Conservation (phyloP, 2,797 vertebrate genomes). For the Tympanoctomys barrerae region DNA sequence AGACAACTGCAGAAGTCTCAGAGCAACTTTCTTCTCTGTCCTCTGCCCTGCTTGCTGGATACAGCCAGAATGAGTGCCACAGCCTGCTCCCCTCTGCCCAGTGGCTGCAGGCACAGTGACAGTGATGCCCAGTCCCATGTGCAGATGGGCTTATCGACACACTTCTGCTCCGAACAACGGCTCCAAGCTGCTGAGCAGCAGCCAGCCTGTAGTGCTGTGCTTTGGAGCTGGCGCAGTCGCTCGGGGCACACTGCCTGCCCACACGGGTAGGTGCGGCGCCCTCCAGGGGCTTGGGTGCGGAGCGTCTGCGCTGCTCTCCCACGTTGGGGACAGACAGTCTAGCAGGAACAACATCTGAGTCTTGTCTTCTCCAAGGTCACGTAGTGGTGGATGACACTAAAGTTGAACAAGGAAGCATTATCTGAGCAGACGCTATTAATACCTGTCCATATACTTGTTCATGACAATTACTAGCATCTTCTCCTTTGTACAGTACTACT, state of each 20-base stretch:
- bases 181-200: not conserved
- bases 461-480: not conserved
- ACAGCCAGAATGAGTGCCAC: not conserved
- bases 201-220: not conserved
- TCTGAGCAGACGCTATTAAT: not conserved
- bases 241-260: accelerated
- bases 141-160: not conserved
- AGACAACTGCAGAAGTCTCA: not conserved
- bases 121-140: accelerated
- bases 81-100: not conserved
- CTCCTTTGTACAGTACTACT: not conserved
- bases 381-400: not conserved
- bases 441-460: not conserved
- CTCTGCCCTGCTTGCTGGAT: not conserved
- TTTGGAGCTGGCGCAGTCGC: not conserved
- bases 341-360: not conserved
- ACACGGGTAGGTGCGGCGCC: accelerated
- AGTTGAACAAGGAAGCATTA: not conserved
- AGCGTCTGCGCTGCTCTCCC: not conserved
- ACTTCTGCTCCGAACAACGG: not conserved
- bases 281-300: no score
- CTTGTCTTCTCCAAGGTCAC: not conserved
- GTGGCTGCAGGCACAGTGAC: not conserved
- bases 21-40: not conserved
- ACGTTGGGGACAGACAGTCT: no score